Evolutionary conservation across 2,797 vertebrate species (phyloP).

Genomic region (Malurus splendens): DNA sequence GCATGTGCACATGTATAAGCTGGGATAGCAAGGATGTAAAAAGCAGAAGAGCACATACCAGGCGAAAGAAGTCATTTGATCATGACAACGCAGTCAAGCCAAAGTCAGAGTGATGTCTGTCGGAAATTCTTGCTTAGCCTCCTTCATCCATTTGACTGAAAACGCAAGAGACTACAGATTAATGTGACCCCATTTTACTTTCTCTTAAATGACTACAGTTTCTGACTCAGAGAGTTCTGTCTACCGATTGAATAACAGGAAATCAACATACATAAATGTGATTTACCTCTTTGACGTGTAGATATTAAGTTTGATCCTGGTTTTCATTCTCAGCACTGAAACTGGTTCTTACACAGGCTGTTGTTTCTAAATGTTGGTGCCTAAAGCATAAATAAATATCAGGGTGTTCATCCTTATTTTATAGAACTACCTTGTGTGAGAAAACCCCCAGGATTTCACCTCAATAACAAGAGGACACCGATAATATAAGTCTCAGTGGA

Average conservation of each 20-base stretch:
- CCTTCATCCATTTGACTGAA: neutral
- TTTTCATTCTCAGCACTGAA: neutral
- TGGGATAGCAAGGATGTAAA: conserved; percentile 8
- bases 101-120: neutral
- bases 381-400: neutral
- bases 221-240: neutral
- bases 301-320: neutral
- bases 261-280: neutral
- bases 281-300: neutral
- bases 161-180: neutral
- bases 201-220: neutral
- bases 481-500: neutral
- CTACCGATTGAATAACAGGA: neutral
- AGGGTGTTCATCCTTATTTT: neutral
- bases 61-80: conserved; percentile 30
- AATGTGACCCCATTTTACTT: neutral
- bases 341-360: neutral
- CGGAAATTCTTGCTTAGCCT: neutral
- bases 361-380: neutral
- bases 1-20: neutral
- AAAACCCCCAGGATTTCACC: neutral
- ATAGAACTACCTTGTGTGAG: neutral
- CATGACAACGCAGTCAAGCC: conserved; percentile 4
- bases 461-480: neutral
- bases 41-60: neutral